Base-by-base conservation (phyloP, 1,140 invertebrate genomes). In the Mactra quadrangularis region DNA sequence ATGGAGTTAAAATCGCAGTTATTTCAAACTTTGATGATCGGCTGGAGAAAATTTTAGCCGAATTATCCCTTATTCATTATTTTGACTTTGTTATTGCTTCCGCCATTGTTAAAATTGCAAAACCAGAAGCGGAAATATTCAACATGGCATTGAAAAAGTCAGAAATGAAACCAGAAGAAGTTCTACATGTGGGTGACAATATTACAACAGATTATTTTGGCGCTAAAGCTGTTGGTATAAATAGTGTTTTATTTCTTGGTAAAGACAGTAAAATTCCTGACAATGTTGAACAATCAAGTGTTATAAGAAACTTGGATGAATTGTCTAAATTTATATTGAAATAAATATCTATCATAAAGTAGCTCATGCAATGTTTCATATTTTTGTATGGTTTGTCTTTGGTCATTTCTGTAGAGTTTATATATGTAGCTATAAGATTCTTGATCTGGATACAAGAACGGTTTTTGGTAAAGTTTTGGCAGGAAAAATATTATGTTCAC, bases 21-120 rank as follows among this genome's bases (percentile, higher is more conserved):
- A 95, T 98, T 85, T 97, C 97, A 17, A 98, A 98, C 93, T 97
- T 96, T 94, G 97, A 98, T 93, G 95, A 96, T 59, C 94, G 97
- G 71, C 92, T 98, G 0, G 93, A 95, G 64, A 92, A 93, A 3
- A 94, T 97, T 74, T 92, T 98, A 31, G 71, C 90, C 3, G 95
- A 95, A 82, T 93, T 95, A 15, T 94, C 94, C 31, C 91, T 98
- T 6, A 88, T 93, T 55, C 90, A 95, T 33, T 96, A 95, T 88
- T 97, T 98, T 93, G 94, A 96, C 85, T 98, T 98, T 93, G 93
- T 97, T 57, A 76, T 97, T 22, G 95, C 95, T 1, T 98, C 97
- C 0, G 96, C 97, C 87, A 94, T 95, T 47, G 93, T 94, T 59
- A 95, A 95, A n/a, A 92, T 93, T 59, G 95, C 95, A 85, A 98